These are phyloP conservation scores for Onychomys arenicola DNA, from an alignment of 2,797 vertebrate genomes.

Conservation along the genomic window DNA sequence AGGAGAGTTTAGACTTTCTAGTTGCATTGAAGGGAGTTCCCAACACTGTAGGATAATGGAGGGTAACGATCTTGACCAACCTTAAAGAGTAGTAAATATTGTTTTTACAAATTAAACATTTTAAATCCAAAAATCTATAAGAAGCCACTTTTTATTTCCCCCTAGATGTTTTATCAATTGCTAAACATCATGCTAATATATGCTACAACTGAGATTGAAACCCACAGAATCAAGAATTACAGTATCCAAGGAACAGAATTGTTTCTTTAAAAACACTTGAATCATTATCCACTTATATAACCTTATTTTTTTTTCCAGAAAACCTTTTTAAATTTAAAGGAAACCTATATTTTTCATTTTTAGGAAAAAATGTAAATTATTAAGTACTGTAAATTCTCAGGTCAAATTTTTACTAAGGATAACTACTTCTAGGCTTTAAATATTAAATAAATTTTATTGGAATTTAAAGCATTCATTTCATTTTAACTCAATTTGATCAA, in stretches of 20 bases:
- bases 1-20: neutral
- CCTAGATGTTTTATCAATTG: neutral
- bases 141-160: neutral
- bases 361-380: neutral
- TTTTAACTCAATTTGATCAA: neutral
- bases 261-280: neutral
- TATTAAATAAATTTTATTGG: neutral
- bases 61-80: neutral
- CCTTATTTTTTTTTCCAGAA: neutral
- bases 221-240: neutral
- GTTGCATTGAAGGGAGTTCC: neutral
- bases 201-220: neutral
- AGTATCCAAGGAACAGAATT: neutral
- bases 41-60: neutral
- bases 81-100: conserved; percentile 5
- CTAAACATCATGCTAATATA: neutral
- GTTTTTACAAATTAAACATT: conserved; percentile 17
- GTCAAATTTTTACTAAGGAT: neutral
- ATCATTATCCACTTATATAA: neutral
- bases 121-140: neutral
- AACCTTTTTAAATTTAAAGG: neutral
- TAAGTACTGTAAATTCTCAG: neutral
- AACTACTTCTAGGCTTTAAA: neutral
- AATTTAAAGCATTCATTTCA: neutral
- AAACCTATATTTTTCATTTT: neutral